phyloP scores from a whole-genome alignment of 1,140 invertebrate genomes.

The Zaprionus ghesquierei region DNA sequence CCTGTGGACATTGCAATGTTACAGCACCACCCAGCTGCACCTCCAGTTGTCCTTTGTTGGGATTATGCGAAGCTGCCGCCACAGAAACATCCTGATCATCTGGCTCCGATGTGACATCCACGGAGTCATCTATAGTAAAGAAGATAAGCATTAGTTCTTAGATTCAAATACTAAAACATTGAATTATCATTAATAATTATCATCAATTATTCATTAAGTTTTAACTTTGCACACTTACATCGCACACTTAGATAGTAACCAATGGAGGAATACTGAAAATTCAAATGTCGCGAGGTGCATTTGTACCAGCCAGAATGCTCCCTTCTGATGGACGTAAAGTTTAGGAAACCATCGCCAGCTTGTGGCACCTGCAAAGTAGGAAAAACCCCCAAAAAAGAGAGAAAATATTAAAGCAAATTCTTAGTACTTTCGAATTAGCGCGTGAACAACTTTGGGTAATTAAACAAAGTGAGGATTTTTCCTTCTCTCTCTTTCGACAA shows the following conservation, averaged over 20 bases:
- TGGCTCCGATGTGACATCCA: slow-evolving; percentile 85
- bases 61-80: slow-evolving; percentile 80
- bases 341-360: slow-evolving; percentile 90
- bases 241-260: slow-evolving; percentile 94
- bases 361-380: slow-evolving; percentile 84
- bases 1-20: slow-evolving; percentile 91
- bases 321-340: slow-evolving; percentile 90
- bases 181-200: too few relatives aligned
- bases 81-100: slow-evolving; percentile 83
- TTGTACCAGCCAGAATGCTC: slow-evolving; percentile 95
- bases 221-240: slow-evolving; percentile 86
- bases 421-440: slow-evolving; percentile 52
- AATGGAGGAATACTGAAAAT: slow-evolving; percentile 93
- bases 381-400: not conserved
- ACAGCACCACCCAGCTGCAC: slow-evolving; percentile 92
- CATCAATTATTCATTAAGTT: too few relatives aligned
- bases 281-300: slow-evolving; percentile 91
- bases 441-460: slow-evolving; percentile 78
- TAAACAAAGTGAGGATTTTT: slow-evolving; percentile 60
- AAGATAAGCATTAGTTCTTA: slow-evolving; percentile 27
- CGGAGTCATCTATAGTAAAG: slow-evolving; percentile 84
- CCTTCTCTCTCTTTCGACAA: too few relatives aligned
- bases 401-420: not conserved
- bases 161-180: too few relatives aligned
- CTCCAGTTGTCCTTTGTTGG: slow-evolving; percentile 87